Evolutionary conservation across 2,888 invertebrate genomes (phyloP), one percentile per base, ranked within the genome.

Genomic region (Salpingus planirostris): DNA sequence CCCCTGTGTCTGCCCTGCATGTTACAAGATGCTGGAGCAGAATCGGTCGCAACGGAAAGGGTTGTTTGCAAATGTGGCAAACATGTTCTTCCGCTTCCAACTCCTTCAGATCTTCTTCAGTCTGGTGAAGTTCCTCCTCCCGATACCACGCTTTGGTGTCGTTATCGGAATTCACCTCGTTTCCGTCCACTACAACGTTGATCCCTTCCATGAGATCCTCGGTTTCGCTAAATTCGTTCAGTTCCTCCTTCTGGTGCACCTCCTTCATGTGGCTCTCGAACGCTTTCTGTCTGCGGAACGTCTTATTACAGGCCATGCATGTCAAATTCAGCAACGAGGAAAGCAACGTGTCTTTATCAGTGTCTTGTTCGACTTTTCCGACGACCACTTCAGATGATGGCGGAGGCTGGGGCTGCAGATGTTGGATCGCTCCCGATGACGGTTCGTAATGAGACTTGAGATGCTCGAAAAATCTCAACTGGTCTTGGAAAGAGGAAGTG

Each of bases 151-250:
- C 56, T 39, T 63, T 62, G 6, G 59, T 29, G 15, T 41, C 41
- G 18, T 47, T 50, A 11, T 55, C 56, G n/a, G 50, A 45, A 31
- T 43, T 42, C 14, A 43, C 46, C 24, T 62, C 62, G 13, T 59
- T 71, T 21, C 67, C 73, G 49, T 76, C 75, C 44, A 84, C 85
- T 8, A 83, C 78, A 46, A 81, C 81, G 46, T 84, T 74, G 49
- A 88, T 86, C 26, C 87, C 87, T 52, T 82, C 87, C 76, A 88
- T 81, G 61, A 88, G 73, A 62, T 88, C 88, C 59, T 88, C 88
- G 0, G 86, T 80, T 50, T 87, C 88, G 45, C 85, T 86, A 59
- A 88, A 88, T 60, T 88, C 88, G 41, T 76, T 76, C 53, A 80
- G 73, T 33, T 62, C 60, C 15, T 60, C 57, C 47, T 66, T 67